A percentile compares a stretch with the other conserved stretches of the same genome.
These are phyloP conservation scores for Limnephilus rhombicus DNA, from an alignment of 2,888 invertebrate genomes.

Conservation along the genomic window DNA sequence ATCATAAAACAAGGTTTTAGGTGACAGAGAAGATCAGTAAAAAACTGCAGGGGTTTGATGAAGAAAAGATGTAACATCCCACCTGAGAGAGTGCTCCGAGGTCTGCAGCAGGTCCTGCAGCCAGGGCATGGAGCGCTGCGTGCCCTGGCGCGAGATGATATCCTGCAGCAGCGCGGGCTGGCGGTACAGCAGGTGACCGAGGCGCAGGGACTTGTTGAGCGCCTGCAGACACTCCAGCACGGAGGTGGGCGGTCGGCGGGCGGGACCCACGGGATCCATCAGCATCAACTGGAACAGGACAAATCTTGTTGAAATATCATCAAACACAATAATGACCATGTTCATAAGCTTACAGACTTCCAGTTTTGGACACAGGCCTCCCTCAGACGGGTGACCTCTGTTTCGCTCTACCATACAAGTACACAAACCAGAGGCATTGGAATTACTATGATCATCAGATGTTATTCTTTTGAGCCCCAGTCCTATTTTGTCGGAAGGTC, in stretches of 20 bases:
- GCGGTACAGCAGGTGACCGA: conserved; percentile 94
- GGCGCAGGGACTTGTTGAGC: conserved; percentile 86
- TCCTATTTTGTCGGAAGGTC: too few relatives aligned
- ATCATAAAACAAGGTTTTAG: not conserved
- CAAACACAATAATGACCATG: not conserved
- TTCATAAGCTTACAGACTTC: not conserved
- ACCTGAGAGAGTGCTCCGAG: conserved; percentile 89
- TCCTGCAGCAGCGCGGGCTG: conserved; percentile 95
- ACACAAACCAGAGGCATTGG: not conserved
- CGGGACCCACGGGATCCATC: conserved; percentile 90
- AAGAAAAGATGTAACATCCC: conserved; percentile 26
- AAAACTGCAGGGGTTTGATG: not conserved
- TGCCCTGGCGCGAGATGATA: conserved; percentile 93
- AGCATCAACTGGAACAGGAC: conserved; percentile 81
- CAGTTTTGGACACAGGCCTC: not conserved
- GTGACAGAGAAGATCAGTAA: not conserved
- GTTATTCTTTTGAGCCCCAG: too few relatives aligned
- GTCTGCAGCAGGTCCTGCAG: conserved; percentile 95
- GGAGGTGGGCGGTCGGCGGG: conserved; percentile 87
- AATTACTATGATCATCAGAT: too few relatives aligned
- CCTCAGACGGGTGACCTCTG: too few relatives aligned
- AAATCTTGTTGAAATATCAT: not conserved
- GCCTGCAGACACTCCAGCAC: conserved; percentile 89
- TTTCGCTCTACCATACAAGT: too few relatives aligned
- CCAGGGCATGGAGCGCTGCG: conserved; percentile 98